Evolutionary conservation across 2,797 vertebrate species (phyloP), one percentile per base, ranked within the genome.

Genomic region (Cuniculus paca): DNA sequence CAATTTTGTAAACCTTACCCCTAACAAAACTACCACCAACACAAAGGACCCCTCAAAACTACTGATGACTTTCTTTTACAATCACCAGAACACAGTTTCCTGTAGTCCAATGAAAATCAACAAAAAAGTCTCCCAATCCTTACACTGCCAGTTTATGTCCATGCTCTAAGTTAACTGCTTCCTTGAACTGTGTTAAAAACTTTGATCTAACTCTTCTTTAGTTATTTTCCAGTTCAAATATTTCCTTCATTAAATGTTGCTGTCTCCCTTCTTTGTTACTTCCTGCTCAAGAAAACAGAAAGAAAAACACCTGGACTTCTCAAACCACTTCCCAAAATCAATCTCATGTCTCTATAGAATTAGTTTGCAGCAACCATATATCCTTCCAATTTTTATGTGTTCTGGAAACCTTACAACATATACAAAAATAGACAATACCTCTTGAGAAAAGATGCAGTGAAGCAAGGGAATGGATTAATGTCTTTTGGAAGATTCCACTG

Each of bases 401-500:
- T n/a, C 50, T 83, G 86, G 60, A 96, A 96, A 36, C 45, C 68
- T 93, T 80, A 82, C 56, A 48, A 24, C 26, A 31, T 42, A 93
- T 17, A 90, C 36, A 87, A 95, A 90, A 94, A 90, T n/a, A 89
- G 91, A 68, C 42, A 88, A 72, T 83, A 72, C 68, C 75, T 88
- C 90, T 72, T 45, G 20, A 92, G 93, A 77, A 95, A 94, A 86
- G 36, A 88, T 39, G 31, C 52, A 90, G 0, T 50, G 54, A 97
- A 91, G 52, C 19, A 82, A 79, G 74, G 82, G 56, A 88, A 88
- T 11, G 39, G 50, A 92, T 78, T 74, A 84, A 87, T 52, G 50
- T 58, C 65, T 96, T 95, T 61, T 90, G 74, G 65, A 94, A 94
- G 65, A 95, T 79, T 90, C 56, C 54, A 83, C 28, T n/a, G 39